A percentile compares a stretch with the other conserved stretches of the same genome.
phyloP scores from a whole-genome alignment of 2,113 vertebrate genomes.

The Lipotes vexillifer region DNA sequence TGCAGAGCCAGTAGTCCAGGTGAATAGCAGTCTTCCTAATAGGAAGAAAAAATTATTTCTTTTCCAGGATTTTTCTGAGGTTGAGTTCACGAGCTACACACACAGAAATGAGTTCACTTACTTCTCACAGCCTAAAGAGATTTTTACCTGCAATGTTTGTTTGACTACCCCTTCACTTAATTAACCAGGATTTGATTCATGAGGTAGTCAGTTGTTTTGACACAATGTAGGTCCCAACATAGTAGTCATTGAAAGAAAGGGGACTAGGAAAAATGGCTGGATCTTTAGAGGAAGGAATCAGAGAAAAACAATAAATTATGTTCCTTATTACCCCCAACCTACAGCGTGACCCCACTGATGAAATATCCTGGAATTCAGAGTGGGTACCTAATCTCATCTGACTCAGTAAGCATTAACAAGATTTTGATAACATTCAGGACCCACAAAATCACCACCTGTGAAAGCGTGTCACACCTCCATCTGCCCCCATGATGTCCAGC shows the following conservation, averaged over 20 bases:
- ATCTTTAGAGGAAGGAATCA: not conserved
- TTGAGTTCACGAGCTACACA: not conserved
- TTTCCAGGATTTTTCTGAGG: not conserved
- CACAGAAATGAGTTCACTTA: not conserved
- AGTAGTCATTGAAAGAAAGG: not conserved
- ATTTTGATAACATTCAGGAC: not conserved
- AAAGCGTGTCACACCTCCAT: accelerated
- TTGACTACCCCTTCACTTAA: not conserved
- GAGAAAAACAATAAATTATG: not conserved
- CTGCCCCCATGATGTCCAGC: not conserved
- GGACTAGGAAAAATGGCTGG: not conserved
- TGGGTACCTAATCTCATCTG: not conserved
- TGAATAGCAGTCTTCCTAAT: not conserved
- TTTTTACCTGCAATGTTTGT: not conserved
- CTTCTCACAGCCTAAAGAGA: not conserved
- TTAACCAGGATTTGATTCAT: not conserved
- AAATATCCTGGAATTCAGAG: not conserved
- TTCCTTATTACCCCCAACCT: not conserved
- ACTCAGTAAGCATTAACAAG: not conserved
- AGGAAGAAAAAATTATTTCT: not conserved
- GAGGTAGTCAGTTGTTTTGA: not conserved
- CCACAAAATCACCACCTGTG: not conserved
- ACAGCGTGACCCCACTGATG: not conserved
- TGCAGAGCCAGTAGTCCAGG: not conserved
- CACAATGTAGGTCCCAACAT: not conserved